Conservation (phyloP, 2,888 invertebrate genomes). For the Leptopilina drosophilae region DNA sequence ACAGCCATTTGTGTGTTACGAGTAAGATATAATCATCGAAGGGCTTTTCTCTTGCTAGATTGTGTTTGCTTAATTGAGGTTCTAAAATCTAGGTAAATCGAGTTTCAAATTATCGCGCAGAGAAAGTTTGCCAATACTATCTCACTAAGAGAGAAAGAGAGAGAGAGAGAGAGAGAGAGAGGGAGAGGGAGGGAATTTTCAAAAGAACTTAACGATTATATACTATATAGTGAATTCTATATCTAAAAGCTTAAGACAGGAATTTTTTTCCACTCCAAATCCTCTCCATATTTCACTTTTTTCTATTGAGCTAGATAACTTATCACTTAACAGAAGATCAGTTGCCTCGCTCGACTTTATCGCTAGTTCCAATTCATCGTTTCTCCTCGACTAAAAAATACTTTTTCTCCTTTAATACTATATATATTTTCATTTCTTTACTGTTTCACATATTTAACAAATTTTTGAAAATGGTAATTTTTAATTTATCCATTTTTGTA, state of each 20-base stretch:
- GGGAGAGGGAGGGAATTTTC: not conserved
- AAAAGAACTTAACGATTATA: not conserved
- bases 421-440: conserved; percentile 7
- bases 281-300: not conserved
- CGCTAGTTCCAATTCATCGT: conserved; percentile 33
- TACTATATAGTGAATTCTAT: not conserved
- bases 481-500: no score
- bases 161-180: no score
- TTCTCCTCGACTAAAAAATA: conserved; percentile 9
- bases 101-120: not conserved
- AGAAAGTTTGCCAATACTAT: not conserved
- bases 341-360: conserved; percentile 27
- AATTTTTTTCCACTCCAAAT: not conserved
- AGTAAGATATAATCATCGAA: conserved; percentile 4
- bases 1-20: not conserved
- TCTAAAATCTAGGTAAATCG: not conserved
- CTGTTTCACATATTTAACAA: not conserved
- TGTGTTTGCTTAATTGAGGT: not conserved
- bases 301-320: conserved; percentile 18
- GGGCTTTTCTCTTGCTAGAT: conserved; percentile 3
- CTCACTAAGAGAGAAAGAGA: no score
- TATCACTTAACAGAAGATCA: conserved; percentile 32
- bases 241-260: not conserved
- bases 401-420: not conserved
- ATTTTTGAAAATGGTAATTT: no score